Percentiles rank a stretch among this genome's conserved stretches.
Conservation (phyloP, 2,888 invertebrate species). For the Ariolimax columbianus region DNA sequence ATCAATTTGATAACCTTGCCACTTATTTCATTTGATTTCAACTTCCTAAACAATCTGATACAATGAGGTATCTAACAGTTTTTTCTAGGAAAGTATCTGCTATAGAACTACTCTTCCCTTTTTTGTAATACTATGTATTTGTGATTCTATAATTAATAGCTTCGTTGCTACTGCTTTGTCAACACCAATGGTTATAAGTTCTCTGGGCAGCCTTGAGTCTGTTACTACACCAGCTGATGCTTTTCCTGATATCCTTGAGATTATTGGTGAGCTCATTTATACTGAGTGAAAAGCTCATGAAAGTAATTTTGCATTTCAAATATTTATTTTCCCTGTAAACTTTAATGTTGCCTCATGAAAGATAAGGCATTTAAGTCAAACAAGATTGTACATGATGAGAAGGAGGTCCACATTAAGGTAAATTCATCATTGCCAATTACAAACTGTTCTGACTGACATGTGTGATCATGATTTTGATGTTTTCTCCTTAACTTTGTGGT, state of each 20-base stretch:
- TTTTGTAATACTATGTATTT: neutral
- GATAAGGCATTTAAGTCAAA: too few relatives aligned
- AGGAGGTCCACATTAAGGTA: too few relatives aligned
- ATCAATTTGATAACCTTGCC: too few relatives aligned
- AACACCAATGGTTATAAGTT: slow-evolving; percentile 31
- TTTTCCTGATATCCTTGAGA: slow-evolving; percentile 34
- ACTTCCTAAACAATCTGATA: too few relatives aligned
- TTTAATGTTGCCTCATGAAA: neutral
- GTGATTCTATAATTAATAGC: neutral
- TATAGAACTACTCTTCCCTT: neutral
- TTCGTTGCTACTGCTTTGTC: neutral
- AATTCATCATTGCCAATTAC: too few relatives aligned
- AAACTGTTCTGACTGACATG: too few relatives aligned
- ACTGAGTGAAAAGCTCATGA: neutral
- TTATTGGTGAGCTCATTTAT: slow-evolving; percentile 12
- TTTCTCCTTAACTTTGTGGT: too few relatives aligned
- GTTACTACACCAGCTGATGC: slow-evolving; percentile 31
- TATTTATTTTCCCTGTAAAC: neutral
- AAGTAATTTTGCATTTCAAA: neutral
- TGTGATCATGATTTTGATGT: too few relatives aligned
- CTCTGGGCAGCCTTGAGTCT: slow-evolving; percentile 2
- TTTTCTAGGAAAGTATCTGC: neutral
- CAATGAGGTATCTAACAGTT: neutral
- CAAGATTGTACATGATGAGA: too few relatives aligned
- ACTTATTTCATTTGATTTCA: too few relatives aligned